A percentile compares a stretch with the other conserved stretches of the same genome.
These are phyloP conservation scores for Tachystola acroxantha DNA, from an alignment of 2,888 invertebrate species.

Conservation along the genomic window DNA sequence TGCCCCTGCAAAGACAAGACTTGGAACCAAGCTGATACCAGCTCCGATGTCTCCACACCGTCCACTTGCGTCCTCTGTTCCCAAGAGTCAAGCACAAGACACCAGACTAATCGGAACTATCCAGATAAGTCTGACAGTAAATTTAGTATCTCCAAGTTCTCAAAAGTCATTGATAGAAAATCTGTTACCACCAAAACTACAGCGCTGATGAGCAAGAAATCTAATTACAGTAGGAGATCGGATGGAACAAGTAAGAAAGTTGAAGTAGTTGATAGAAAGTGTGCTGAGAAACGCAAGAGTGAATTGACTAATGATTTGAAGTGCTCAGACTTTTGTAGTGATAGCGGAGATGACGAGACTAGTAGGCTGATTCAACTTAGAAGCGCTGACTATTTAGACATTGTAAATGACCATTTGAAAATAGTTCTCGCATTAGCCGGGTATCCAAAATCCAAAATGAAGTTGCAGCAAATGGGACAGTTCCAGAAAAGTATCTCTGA, in stretches of 20 bases:
- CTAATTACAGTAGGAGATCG: constrained; percentile 37
- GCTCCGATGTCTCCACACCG: constrained; percentile 47
- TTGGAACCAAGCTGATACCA: constrained; percentile 32
- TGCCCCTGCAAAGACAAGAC: constrained; percentile 48
- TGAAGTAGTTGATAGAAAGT: constrained; percentile 20
- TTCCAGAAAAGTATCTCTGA: constrained; percentile 52
- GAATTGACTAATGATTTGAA: constrained; percentile 45
- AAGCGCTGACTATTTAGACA: constrained; percentile 52
- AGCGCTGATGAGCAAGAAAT: constrained; percentile 29
- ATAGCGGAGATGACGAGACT: constrained; percentile 56
- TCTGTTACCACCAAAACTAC: constrained; percentile 31
- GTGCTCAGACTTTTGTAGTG: constrained; percentile 48
- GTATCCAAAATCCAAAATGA: constrained; percentile 61
- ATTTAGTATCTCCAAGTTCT: constrained; percentile 17
- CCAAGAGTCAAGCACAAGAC: constrained; percentile 38
- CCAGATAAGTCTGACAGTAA: constrained; percentile 41
- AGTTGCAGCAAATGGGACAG: constrained; percentile 49
- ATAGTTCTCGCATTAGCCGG: constrained; percentile 55
- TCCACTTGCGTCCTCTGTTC: constrained; percentile 60
- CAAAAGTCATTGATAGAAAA: constrained; percentile 23
- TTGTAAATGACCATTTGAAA: constrained; percentile 55
- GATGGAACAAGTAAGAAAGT: constrained; percentile 40
- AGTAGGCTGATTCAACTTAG: constrained; percentile 53
- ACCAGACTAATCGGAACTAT: no score
- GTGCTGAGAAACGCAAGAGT: constrained; percentile 28